These are phyloP conservation scores for Phymastichus coffea DNA, from an alignment of 1,140 invertebrate genomes.

Conservation along the genomic window DNA sequence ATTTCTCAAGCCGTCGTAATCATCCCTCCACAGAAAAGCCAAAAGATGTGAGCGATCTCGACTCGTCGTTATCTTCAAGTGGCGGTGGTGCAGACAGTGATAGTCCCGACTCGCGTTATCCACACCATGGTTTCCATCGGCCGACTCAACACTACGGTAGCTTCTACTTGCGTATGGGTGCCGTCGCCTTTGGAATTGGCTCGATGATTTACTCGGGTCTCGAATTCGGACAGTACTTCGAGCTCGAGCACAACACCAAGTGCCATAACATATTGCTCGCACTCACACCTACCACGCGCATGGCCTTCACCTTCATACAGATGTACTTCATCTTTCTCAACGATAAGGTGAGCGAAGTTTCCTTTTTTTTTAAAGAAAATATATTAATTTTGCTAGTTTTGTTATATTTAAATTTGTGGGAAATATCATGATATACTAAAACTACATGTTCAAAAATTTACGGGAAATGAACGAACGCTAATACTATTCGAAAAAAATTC, in stretches of 20 bases:
- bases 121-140: constrained; percentile 31
- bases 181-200: constrained; percentile 91
- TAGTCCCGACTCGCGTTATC: constrained; percentile 39
- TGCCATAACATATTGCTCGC: constrained; percentile 86
- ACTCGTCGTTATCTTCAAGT: constrained; percentile 57
- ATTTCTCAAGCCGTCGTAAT: too few species aligned
- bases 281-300: constrained; percentile 81
- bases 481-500: too few species aligned
- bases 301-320: constrained; percentile 93
- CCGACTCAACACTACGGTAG: constrained; percentile 80
- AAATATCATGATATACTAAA: too few species aligned
- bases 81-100: constrained; percentile 50
- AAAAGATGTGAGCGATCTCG: constrained; percentile 54
- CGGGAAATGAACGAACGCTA: too few species aligned
- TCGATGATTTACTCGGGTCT: constrained; percentile 94
- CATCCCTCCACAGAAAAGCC: constrained; percentile 42
- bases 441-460: too few species aligned
- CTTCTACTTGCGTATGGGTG: constrained; percentile 91
- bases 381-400: too few species aligned
- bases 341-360: constrained; percentile 74
- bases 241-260: constrained; percentile 78
- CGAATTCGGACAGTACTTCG: constrained; percentile 92
- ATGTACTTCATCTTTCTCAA: constrained; percentile 97
- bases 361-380: too few species aligned
- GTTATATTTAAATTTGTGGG: too few species aligned